Percentiles rank a stretch among this genome's conserved stretches.
phyloP scores from a whole-genome alignment of 2,888 invertebrate genomes.

The Tipula vernalis region DNA sequence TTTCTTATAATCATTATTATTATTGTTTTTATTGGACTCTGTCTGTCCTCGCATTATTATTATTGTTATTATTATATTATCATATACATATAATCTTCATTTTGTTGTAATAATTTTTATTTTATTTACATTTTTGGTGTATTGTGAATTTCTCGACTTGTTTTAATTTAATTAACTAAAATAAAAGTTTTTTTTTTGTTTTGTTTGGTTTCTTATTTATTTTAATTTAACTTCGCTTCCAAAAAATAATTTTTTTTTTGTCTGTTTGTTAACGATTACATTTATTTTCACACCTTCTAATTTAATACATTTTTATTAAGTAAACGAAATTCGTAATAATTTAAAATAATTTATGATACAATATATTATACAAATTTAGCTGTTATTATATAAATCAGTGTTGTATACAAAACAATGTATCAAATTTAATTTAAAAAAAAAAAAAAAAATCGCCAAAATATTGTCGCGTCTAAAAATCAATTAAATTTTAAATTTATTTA shows the following conservation, averaged over 20 bases:
- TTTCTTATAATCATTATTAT: not conserved
- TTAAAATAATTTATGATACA: not conserved
- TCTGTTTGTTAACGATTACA: not conserved
- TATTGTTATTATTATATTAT: not conserved
- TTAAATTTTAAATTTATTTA: not conserved
- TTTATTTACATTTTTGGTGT: not conserved
- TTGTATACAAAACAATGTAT: not conserved
- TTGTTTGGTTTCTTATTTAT: not conserved
- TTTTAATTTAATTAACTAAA: not conserved
- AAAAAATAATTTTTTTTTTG: not conserved
- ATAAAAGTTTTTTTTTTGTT: not conserved
- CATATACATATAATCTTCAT: not conserved
- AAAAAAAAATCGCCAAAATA: not conserved
- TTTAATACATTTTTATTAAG: not conserved
- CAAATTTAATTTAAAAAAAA: not conserved
- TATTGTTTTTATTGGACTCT: not conserved
- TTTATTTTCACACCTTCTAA: constrained; percentile 4
- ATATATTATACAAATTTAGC: not conserved
- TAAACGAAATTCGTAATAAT: not conserved
- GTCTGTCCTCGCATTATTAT: not conserved
- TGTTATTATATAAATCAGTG: not conserved
- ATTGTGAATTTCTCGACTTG: not conserved
- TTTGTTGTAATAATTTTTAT: not conserved
- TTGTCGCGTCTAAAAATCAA: not conserved
- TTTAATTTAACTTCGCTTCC: not conserved